Base-by-base conservation (phyloP, 2,113 vertebrate genomes). In the Ptilonorhynchus violaceus region DNA sequence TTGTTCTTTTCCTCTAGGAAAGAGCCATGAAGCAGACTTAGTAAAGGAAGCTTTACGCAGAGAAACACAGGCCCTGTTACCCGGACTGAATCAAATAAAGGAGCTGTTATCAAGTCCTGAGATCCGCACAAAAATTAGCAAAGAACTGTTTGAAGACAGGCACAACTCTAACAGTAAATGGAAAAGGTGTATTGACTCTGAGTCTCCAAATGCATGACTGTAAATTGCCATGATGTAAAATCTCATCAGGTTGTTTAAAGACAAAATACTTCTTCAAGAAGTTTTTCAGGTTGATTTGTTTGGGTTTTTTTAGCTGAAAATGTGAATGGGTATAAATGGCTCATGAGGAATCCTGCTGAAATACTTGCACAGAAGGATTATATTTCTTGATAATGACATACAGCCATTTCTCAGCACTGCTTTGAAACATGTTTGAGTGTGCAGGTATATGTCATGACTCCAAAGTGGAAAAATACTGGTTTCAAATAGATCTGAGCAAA, bases 11-110 rank as follows among this genome's bases (percentile, higher is more conserved):
- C 80, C 82, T 97, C 78, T 97, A 99, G 98, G 98, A 96, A 97
- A 97, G 96, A 98, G 97, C 96, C 97, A 83, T 97, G 81, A 97
- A 93, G 96, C 96, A 96, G 92, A 96, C 90, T 94, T 98, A 94
- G 82, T 98, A 97, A 97, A 98, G 82, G 98, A 98, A 97, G 98
- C 97, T 91, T 98, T 99, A 95, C 94, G 58, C 89, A 97, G 69
- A 95, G 98, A 99, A 97, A 97, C 87, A 20, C 97, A 97, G 91
- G 31, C 94, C 91, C 93, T 98, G 92, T 97, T 98, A 89, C 93
- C 95, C 96, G 98, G 96, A 90, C 96, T 98, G 95, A 97, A 97
- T 87, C 94, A 98, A 84, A 97, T 99, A 97, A 99, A 98, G 92
- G 95, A 97, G 86, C 97, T 99, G 93, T 98, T 99, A 97, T 96